A percentile compares a stretch with the other conserved stretches of the same genome.
These are phyloP conservation scores for Lerista edwardsae DNA, from an alignment of 2,797 vertebrate species.

Conservation along the genomic window DNA sequence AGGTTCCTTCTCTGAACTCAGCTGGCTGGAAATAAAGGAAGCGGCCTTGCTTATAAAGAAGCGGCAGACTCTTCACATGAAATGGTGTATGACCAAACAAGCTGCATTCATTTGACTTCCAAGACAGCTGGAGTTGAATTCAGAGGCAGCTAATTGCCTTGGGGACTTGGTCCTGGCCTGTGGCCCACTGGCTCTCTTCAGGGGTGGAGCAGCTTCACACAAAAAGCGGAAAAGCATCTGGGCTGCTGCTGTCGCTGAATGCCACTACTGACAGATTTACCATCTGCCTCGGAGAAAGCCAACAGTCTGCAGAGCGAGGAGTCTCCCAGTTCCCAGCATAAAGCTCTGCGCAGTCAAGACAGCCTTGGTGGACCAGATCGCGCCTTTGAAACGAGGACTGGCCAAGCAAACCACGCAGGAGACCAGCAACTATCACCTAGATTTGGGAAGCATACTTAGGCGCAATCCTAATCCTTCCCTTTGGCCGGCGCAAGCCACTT, in stretches of 20 bases:
- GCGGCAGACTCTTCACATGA: slow-evolving; percentile 76
- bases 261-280: slow-evolving; percentile 76
- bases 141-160: slow-evolving; percentile 77
- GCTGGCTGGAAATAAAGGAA: slow-evolving; percentile 49
- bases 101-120: slow-evolving; percentile 73
- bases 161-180: slow-evolving; percentile 73
- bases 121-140: slow-evolving; percentile 82
- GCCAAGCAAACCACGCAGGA: slow-evolving; percentile 38
- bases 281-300: slow-evolving; percentile 76
- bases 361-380: slow-evolving; percentile 45
- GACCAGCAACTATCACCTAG: slow-evolving; percentile 2
- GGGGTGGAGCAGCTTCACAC: slow-evolving; percentile 68
- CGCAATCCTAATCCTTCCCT: no score
- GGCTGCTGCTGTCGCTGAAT: slow-evolving; percentile 67
- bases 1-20: slow-evolving; percentile 40
- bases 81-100: slow-evolving; percentile 79
- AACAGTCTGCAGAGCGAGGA: slow-evolving; percentile 64
- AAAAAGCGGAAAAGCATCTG: slow-evolving; percentile 76
- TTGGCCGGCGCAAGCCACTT: no score
- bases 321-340: slow-evolving; percentile 50
- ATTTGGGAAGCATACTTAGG: no score
- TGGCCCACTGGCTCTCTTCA: slow-evolving; percentile 67
- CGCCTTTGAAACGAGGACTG: slow-evolving; percentile 36
- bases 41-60: slow-evolving; percentile 69
- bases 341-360: slow-evolving; percentile 62